A percentile compares a stretch with the other conserved stretches of the same genome.
Conservation (phyloP, 2,797 vertebrate genomes). For the Anableps anableps region DNA sequence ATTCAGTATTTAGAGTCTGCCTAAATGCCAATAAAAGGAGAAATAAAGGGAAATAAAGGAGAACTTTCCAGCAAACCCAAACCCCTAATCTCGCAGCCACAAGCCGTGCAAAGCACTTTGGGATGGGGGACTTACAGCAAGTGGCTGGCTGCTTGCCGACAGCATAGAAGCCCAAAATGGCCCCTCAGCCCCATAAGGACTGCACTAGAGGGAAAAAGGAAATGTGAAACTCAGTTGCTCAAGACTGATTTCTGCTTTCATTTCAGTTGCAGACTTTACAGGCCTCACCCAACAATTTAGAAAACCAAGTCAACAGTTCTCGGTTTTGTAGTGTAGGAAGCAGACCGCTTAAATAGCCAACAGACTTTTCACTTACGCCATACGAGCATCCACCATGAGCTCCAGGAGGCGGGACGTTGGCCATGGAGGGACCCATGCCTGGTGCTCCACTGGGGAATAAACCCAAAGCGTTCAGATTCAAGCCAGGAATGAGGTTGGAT, state of each 20-base stretch:
- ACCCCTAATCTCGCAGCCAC: constrained; percentile 64
- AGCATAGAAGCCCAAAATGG: constrained; percentile 80
- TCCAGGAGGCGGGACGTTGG: constrained; percentile 87
- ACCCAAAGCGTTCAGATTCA: constrained; percentile 97
- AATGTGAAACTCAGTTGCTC: constrained; percentile 60
- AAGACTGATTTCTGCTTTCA: constrained; percentile 18
- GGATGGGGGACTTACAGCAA: constrained; percentile 81
- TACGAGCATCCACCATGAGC: constrained; percentile 89
- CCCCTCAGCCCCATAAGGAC: constrained; percentile 80
- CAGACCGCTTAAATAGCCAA: neutral
- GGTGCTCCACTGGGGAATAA: constrained; percentile 92
- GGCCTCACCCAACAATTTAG: constrained; percentile 18
- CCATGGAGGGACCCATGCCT: constrained; percentile 91
- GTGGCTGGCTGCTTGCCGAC: constrained; percentile 77
- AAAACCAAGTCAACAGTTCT: neutral
- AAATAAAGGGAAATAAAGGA: constrained; percentile 8
- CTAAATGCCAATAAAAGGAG: neutral
- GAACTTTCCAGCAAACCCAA: constrained; percentile 30
- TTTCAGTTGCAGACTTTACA: constrained; percentile 3
- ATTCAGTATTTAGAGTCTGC: neutral
- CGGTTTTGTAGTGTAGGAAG: neutral
- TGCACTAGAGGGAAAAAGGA: constrained; percentile 77
- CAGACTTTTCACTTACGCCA: constrained; percentile 85
- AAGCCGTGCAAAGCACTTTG: constrained; percentile 83
- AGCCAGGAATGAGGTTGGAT: constrained; percentile 97